Evolutionary conservation across 2,113 vertebrate species (phyloP).

Genomic region (Oreochromis tanganicae): DNA sequence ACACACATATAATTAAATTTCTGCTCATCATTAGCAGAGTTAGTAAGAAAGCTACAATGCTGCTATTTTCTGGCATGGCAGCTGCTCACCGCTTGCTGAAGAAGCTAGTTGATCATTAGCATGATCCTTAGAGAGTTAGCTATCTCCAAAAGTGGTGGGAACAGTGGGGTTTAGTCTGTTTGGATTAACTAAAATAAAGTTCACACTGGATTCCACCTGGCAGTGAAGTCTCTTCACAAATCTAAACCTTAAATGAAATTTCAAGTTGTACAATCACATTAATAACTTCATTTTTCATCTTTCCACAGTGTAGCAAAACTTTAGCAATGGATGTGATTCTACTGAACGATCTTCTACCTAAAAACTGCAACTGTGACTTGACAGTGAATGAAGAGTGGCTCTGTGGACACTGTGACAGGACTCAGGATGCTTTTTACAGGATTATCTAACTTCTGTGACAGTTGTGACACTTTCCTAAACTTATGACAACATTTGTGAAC

Average conservation of each 20-base stretch:
- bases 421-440: constrained; percentile 20
- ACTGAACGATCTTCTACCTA: not conserved
- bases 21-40: not conserved
- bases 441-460: constrained; percentile 25
- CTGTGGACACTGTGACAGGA: constrained; percentile 24
- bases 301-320: not conserved
- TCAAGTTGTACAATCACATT: not conserved
- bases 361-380: not conserved
- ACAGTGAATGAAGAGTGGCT: constrained; percentile 7
- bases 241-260: not conserved
- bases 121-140: not conserved
- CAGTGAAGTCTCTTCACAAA: not conserved
- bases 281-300: not conserved
- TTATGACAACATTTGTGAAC: constrained; percentile 1
- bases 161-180: not conserved
- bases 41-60: not conserved
- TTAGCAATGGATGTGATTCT: not conserved
- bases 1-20: not conserved
- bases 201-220: not conserved
- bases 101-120: not conserved
- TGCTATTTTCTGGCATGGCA: not conserved
- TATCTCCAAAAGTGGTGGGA: not conserved
- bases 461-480: constrained; percentile 31
- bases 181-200: not conserved
- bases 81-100: not conserved